These are phyloP conservation scores for Poeciliopsis paucimaculata DNA, from an alignment of 2,797 vertebrate genomes.

Conservation along the genomic window DNA sequence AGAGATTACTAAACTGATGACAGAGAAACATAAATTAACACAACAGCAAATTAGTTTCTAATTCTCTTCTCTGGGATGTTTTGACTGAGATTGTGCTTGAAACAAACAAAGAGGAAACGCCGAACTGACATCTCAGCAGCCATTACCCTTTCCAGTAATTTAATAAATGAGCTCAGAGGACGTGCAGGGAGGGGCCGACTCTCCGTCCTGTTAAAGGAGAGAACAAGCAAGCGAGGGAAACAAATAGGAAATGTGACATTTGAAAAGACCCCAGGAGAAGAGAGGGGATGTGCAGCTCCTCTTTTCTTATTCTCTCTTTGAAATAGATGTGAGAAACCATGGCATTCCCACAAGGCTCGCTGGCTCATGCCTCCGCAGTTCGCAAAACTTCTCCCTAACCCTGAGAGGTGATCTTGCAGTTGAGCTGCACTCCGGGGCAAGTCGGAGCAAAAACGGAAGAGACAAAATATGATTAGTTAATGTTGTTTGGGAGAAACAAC, in stretches of 20 bases:
- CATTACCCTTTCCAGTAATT: slow-evolving; percentile 50
- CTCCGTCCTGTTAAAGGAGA: slow-evolving; percentile 35
- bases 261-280: slow-evolving; percentile 54
- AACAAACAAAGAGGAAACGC: slow-evolving; percentile 12
- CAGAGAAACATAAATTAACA: not conserved
- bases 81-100: slow-evolving; percentile 9
- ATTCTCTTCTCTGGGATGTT: not conserved
- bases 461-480: slow-evolving; percentile 14
- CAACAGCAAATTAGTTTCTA: not conserved
- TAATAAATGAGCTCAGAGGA: slow-evolving; percentile 36
- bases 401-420: slow-evolving; percentile 45
- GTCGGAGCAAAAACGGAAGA: slow-evolving; percentile 24
- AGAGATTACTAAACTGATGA: not conserved
- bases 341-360: slow-evolving; percentile 51
- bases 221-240: slow-evolving; percentile 26
- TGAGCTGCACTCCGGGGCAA: slow-evolving; percentile 14
- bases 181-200: slow-evolving; percentile 17
- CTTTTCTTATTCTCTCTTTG: slow-evolving; percentile 18
- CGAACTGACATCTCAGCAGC: slow-evolving; percentile 18
- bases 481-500: slow-evolving; percentile 23
- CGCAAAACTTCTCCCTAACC: slow-evolving; percentile 59
- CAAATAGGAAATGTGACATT: slow-evolving; percentile 63
- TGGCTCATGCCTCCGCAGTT: slow-evolving; percentile 49
- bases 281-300: slow-evolving; percentile 35
- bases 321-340: slow-evolving; percentile 55